Evolutionary conservation across 2,113 vertebrate species (phyloP).

Genomic region (Rhinopithecus roxellana): DNA sequence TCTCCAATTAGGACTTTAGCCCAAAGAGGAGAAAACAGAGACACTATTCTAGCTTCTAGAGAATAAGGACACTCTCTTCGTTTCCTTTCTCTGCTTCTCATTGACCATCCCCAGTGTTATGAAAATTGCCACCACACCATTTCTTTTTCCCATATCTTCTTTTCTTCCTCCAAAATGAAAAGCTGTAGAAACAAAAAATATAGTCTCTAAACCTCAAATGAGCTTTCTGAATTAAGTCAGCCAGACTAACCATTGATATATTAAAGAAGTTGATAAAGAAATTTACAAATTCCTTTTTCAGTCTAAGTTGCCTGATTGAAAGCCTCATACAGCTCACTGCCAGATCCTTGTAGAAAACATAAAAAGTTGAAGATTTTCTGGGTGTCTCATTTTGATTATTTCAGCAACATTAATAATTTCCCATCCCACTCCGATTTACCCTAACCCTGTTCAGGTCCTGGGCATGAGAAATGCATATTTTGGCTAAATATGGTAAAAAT

Average conservation of each 20-base stretch:
- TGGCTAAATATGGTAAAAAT: neutral
- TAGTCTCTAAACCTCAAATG: neutral
- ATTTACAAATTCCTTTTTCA: constrained; percentile 34
- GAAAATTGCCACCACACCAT: neutral
- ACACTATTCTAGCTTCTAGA: neutral
- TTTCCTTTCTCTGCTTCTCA: neutral
- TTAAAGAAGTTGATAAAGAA: neutral
- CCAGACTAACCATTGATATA: neutral
- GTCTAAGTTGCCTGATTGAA: neutral
- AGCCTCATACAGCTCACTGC: neutral
- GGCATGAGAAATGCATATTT: neutral
- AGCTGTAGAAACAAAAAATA: neutral
- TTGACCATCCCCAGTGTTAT: neutral
- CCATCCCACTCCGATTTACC: neutral
- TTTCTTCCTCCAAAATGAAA: neutral
- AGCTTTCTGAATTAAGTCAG: constrained; percentile 1
- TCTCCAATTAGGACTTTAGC: neutral
- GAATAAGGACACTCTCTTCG: neutral
- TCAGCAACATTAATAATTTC: neutral
- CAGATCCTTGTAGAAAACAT: neutral
- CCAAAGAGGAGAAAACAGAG: neutral
- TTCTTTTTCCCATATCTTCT: neutral
- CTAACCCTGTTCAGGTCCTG: neutral
- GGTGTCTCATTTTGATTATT: neutral
- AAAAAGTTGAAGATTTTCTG: constrained; percentile 16